These are phyloP conservation scores for Spizella passerina DNA, from an alignment of 2,797 vertebrate species.

Conservation along the genomic window DNA sequence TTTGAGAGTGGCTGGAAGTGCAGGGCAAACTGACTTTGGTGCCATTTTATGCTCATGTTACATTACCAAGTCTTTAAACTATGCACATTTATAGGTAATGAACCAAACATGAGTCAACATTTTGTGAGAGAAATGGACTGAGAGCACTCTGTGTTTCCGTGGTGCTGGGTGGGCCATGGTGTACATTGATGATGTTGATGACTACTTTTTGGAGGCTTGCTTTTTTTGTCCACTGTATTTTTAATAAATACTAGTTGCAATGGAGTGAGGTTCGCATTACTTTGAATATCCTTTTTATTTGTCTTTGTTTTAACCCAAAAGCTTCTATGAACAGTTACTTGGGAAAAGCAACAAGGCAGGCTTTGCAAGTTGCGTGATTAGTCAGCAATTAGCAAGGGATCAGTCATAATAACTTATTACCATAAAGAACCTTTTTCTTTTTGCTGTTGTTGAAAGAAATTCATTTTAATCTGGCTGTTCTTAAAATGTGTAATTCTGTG, in stretches of 20 bases:
- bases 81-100: conserved; percentile 18
- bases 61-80: neutral
- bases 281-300: neutral
- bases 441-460: neutral
- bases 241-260: conserved; percentile 60
- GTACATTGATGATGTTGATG: neutral
- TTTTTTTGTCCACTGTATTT: conserved; percentile 12
- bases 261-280: neutral
- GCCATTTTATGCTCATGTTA: neutral
- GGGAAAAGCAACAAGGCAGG: neutral
- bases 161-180: neutral
- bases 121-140: neutral
- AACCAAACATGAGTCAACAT: neutral
- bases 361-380: neutral
- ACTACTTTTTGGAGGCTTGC: conserved; percentile 6
- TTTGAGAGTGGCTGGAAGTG: neutral
- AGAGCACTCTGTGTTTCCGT: neutral
- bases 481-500: neutral
- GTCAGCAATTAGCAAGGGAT: neutral
- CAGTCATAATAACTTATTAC: neutral
- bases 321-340: neutral
- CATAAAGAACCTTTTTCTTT: neutral
- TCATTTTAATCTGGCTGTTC: neutral
- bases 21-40: neutral
- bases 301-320: neutral